Evolutionary conservation across 2,113 vertebrate genomes (phyloP), one percentile per base, ranked within the genome.

Genomic region (Nothobranchius kuhntae): DNA sequence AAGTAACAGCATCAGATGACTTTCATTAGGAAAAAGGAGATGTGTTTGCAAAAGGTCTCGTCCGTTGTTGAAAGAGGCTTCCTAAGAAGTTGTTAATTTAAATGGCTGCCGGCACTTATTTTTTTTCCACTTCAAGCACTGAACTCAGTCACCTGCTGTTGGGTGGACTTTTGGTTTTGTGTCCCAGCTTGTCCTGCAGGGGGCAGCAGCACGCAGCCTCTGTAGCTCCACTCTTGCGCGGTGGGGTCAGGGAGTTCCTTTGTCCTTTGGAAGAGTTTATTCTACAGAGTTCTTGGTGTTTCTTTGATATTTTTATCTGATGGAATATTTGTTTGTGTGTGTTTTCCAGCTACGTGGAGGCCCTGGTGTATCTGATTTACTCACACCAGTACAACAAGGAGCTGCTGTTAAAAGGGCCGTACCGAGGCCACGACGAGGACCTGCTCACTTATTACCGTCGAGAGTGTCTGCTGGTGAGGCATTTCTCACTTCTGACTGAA

Each of bases 341-440:
- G 81, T 81, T 80, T 85, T 90, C 10, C 89, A 99, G 97, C 89
- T 99, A 93, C 52, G 92, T 95, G 88, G 95, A 98, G 89, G 94
- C 96, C 61, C 91, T 98, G 92, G 93, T 96, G 79, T 98, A 97
- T 90, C 94, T 99, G 88, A 94, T 98, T 72, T 96, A 94, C 89
- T 92, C 96, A 55, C 94, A 96, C 89, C 97, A 98, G 92, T 97
- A 95, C 90, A 99, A 99, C 90, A 97, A 95, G 89, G 96, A 97
- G 86, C 95, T 99, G 48, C 75, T 97, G 82, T 92, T 93, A 10
- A 97, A 95, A 90, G 97, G 97, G 46, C 92, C 85, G 0, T 96
- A 96, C 90, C 91, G 96, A 88, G 98, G 97, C 14, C 96, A 98
- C 0, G 92, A 95, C 8, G 94, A 96, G 65, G 94, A 96, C 71